Conservation (phyloP, 1,140 invertebrate species). For the Antheraea pernyi region DNA sequence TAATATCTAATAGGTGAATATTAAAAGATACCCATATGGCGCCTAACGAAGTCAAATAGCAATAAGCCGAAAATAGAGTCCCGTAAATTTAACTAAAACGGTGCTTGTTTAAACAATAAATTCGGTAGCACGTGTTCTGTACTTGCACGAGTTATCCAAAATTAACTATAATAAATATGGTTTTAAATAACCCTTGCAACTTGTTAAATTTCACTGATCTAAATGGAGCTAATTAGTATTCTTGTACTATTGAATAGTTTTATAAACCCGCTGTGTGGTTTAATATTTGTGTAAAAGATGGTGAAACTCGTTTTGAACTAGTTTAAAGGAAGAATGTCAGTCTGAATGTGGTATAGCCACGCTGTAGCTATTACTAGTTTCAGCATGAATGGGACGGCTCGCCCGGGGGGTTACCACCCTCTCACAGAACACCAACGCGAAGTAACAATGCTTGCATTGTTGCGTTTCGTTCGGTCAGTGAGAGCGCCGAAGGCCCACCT, state of each 20-base stretch:
- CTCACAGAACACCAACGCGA: too few species aligned
- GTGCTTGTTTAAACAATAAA: constrained; percentile 11
- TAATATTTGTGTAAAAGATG: not conserved
- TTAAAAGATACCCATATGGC: not conserved
- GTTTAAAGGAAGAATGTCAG: too few species aligned
- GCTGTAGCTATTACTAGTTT: too few species aligned
- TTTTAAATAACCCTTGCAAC: not conserved
- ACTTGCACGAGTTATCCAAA: not conserved
- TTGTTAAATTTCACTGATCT: not conserved
- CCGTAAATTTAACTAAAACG: not conserved
- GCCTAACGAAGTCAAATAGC: not conserved
- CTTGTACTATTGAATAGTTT: not conserved
- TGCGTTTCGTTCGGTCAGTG: too few species aligned
- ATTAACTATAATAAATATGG: not conserved
- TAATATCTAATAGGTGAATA: too few species aligned
- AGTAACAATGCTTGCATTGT: too few species aligned
- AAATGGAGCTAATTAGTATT: not conserved
- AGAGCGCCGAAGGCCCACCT: too few species aligned
- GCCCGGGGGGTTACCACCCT: too few species aligned
- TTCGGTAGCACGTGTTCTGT: constrained; percentile 14
- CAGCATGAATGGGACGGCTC: too few species aligned
- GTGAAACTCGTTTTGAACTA: too few species aligned
- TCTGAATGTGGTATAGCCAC: too few species aligned
- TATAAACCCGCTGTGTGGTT: not conserved
- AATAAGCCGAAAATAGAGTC: not conserved